Percentiles rank a stretch among this genome's conserved stretches.
phyloP scores from a whole-genome alignment of 2,888 invertebrate genomes.

The Agrypnus murinus region DNA sequence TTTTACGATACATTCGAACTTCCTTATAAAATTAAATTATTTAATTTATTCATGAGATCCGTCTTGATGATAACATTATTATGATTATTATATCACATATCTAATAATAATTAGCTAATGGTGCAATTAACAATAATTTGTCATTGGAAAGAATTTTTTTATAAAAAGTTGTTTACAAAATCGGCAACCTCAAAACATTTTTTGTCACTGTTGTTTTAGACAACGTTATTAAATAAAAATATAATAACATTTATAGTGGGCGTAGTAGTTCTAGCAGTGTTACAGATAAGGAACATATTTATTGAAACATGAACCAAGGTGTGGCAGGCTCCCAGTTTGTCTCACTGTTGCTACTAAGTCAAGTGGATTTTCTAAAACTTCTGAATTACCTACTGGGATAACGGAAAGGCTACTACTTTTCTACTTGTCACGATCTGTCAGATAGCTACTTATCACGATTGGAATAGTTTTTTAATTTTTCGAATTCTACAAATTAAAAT shows the following conservation, averaged over 20 bases:
- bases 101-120: slow-evolving; percentile 1
- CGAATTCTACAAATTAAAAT: too few relatives aligned
- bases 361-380: slow-evolving; percentile 49
- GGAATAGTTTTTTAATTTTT: too few relatives aligned
- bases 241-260: slow-evolving; percentile 47
- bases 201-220: too few relatives aligned
- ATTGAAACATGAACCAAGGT: slow-evolving; percentile 56
- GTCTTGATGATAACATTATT: not conserved
- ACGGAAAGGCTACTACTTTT: slow-evolving; percentile 46
- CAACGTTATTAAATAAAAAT: not conserved
- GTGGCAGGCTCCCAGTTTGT: slow-evolving; percentile 56
- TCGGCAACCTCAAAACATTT: slow-evolving; percentile 15
- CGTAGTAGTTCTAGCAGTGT: slow-evolving; percentile 47
- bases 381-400: slow-evolving; percentile 45
- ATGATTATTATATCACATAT: not conserved
- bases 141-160: not conserved
- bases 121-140: not conserved
- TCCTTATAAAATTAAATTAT: not conserved
- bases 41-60: not conserved
- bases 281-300: slow-evolving; percentile 57
- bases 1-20: too few relatives aligned
- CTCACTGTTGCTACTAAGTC: slow-evolving; percentile 51
- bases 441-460: slow-evolving; percentile 50
- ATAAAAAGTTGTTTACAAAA: slow-evolving; percentile 14
- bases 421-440: slow-evolving; percentile 53